Conservation (phyloP, 2,113 vertebrate genomes). For the Corvus moneduloides region DNA sequence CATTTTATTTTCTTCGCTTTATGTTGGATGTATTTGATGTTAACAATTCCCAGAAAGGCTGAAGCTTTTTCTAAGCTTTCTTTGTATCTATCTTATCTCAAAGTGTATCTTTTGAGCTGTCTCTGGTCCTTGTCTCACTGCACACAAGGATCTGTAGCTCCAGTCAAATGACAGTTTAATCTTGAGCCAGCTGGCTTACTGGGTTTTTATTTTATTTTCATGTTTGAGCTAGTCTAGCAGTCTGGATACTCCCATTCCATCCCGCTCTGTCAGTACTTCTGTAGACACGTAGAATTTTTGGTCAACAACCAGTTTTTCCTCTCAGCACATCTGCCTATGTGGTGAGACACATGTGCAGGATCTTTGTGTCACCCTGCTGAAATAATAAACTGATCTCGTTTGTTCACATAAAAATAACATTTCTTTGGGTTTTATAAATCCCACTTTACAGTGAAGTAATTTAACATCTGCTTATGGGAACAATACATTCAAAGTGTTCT, state of each 20-base stretch:
- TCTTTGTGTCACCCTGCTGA: background rate
- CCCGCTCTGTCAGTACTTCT: background rate
- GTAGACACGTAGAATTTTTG: background rate
- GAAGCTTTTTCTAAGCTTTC: background rate
- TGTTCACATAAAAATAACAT: background rate
- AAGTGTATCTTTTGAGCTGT: background rate
- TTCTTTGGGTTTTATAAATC: background rate
- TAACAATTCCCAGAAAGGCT: background rate
- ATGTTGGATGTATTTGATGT: background rate
- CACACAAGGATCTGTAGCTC: background rate
- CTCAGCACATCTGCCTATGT: background rate
- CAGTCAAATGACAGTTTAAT: background rate
- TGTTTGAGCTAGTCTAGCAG: background rate
- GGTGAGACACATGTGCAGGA: background rate
- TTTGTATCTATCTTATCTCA: background rate
- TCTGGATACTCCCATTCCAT: background rate
- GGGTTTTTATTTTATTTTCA: background rate
- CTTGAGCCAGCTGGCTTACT: background rate
- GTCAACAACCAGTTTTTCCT: background rate
- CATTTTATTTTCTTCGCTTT: background rate
- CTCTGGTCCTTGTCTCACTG: background rate
- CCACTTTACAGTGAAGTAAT: conserved; percentile 30
- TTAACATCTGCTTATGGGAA: conserved; percentile 60
- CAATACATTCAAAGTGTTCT: conserved; percentile 39
- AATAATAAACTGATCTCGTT: background rate